phyloP scores from a whole-genome alignment of 2,797 vertebrate genomes.

The Chlorospingus semifuscus region DNA sequence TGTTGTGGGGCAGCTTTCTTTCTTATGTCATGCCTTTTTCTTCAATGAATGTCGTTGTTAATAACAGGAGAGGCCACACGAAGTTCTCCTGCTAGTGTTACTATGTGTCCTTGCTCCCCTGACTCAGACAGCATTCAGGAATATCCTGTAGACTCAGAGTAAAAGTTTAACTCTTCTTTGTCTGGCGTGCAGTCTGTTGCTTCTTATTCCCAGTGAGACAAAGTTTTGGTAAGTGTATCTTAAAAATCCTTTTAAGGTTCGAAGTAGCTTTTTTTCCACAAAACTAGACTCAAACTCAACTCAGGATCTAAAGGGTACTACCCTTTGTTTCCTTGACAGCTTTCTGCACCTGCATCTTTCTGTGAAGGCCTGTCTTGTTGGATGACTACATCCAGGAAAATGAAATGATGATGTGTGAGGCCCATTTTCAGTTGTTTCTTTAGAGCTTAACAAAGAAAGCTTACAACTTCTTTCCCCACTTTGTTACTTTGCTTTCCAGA shows the following conservation, averaged over 20 bases:
- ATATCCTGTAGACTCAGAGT: not conserved
- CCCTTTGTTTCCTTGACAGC: not conserved
- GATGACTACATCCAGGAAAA: not conserved
- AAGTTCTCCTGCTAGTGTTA: not conserved
- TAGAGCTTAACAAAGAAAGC: not conserved
- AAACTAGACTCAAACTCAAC: not conserved
- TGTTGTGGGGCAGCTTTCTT: not conserved
- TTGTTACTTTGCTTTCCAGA: not conserved
- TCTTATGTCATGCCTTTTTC: not conserved
- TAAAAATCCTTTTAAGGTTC: not conserved
- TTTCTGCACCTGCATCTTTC: not conserved
- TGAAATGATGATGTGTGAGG: not conserved
- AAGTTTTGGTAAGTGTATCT: not conserved
- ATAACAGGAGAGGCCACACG: not conserved
- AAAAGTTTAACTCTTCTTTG: not conserved
- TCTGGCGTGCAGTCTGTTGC: not conserved
- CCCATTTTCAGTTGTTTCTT: not conserved
- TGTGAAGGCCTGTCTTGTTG: not conserved
- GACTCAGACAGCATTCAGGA: not conserved
- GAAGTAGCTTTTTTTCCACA: not conserved
- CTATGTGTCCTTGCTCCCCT: not conserved
- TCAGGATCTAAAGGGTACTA: not conserved
- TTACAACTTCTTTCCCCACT: accelerated
- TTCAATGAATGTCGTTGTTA: not conserved
- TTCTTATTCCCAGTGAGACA: not conserved